These are phyloP conservation scores for Athrips mouffetella DNA, from an alignment of 2,888 invertebrate genomes.

Conservation along the genomic window DNA sequence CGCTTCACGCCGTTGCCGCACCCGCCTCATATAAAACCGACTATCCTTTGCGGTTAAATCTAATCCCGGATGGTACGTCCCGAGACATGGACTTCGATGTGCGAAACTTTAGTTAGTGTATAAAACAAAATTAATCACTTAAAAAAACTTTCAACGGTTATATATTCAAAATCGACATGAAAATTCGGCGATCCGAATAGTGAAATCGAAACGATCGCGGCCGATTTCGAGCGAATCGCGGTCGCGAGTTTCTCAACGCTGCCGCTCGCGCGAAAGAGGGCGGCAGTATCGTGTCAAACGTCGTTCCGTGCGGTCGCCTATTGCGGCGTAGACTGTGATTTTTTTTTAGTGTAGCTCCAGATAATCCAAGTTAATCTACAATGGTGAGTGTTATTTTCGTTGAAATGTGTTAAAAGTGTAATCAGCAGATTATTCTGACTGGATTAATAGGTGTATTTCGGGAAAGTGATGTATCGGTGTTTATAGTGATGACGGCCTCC, in stretches of 20 bases:
- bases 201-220: conserved; percentile 69
- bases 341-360: conserved; percentile 79
- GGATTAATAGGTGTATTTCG: conserved; percentile 62
- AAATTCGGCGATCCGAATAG: conserved; percentile 65
- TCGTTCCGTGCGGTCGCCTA: conserved; percentile 75
- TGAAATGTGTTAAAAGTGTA: conserved; percentile 61
- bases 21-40: conserved; percentile 83
- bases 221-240: conserved; percentile 66
- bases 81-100: conserved; percentile 74
- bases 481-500: conserved; percentile 77
- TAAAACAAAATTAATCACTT: conserved; percentile 44
- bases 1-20: conserved; percentile 87
- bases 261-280: conserved; percentile 76
- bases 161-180: conserved; percentile 64
- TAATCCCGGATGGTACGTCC: conserved; percentile 76
- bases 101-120: conserved; percentile 51
- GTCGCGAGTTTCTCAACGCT: conserved; percentile 68
- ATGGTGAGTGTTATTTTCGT: conserved; percentile 77
- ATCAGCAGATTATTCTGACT: conserved; percentile 47
- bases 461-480: conserved; percentile 69
- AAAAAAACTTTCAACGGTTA: conserved; percentile 44
- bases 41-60: conserved; percentile 80
- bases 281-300: conserved; percentile 79
- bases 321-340: conserved; percentile 78
- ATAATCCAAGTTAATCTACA: conserved; percentile 79